These are phyloP conservation scores for Camptogramma bilineatum DNA, from an alignment of 2,888 invertebrate species.

Conservation along the genomic window DNA sequence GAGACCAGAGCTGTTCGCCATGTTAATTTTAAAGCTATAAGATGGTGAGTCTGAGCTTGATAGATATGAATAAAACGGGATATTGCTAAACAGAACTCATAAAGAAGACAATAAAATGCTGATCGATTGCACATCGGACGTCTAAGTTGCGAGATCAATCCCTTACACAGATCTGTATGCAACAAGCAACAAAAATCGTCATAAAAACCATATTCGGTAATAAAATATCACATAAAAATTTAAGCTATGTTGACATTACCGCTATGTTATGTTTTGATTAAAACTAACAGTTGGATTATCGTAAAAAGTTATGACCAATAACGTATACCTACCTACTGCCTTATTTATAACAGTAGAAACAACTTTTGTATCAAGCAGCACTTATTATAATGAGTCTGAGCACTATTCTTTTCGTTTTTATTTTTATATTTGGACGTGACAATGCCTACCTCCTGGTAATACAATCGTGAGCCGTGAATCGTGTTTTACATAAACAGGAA, in stretches of 20 bases:
- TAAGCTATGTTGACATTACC: slow-evolving; percentile 37
- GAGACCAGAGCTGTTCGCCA: not conserved
- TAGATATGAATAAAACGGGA: slow-evolving; percentile 26
- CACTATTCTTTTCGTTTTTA: not conserved
- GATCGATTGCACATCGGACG: slow-evolving; percentile 56
- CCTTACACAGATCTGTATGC: slow-evolving; percentile 35
- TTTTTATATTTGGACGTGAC: no score
- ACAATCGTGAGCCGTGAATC: no score
- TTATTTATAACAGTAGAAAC: not conserved
- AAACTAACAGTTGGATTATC: slow-evolving; percentile 21
- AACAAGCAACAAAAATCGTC: slow-evolving; percentile 46
- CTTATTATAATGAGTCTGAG: not conserved
- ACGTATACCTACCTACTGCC: not conserved
- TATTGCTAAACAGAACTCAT: slow-evolving; percentile 52
- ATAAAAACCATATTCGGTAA: slow-evolving; percentile 52
- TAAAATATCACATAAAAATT: slow-evolving; percentile 53
- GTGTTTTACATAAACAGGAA: no score
- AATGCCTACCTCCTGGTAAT: no score
- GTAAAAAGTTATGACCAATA: slow-evolving; percentile 21
- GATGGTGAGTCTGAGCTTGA: not conserved
- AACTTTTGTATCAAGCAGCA: not conserved
- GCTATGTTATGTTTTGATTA: slow-evolving; percentile 39
- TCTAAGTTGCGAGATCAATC: slow-evolving; percentile 51
- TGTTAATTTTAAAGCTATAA: not conserved
- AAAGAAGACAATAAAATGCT: slow-evolving; percentile 61